Conservation (phyloP, 2,113 vertebrate genomes). For the Willisornis vidua region DNA sequence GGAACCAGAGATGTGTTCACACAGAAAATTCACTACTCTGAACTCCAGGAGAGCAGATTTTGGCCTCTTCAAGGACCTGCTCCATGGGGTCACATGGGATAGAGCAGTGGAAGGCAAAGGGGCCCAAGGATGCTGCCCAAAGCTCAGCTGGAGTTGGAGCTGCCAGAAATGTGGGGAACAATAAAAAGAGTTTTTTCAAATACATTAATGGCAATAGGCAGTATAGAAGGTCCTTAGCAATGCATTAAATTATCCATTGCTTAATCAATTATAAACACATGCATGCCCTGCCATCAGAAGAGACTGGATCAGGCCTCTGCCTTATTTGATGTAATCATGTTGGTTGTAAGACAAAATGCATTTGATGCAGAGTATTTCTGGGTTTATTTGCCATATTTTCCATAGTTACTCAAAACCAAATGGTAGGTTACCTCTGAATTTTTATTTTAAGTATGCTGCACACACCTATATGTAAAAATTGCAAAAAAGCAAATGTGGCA, state of each 20-base stretch:
- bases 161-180: neutral
- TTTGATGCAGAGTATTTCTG: neutral
- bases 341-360: slow-evolving; percentile 8
- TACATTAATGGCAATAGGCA: neutral
- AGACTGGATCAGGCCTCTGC: neutral
- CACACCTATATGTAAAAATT: neutral
- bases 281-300: neutral
- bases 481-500: neutral
- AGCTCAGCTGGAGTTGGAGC: neutral
- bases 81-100: neutral
- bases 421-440: neutral
- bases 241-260: neutral
- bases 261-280: neutral
- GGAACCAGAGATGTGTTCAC: fast-evolving
- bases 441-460: slow-evolving; percentile 22
- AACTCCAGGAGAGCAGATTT: neutral
- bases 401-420: neutral
- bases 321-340: neutral
- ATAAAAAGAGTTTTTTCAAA: neutral
- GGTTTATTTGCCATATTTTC: neutral
- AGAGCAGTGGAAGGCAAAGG: neutral
- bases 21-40: neutral
- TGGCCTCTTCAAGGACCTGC: neutral
- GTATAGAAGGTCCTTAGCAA: neutral
- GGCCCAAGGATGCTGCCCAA: neutral